Base-by-base conservation (phyloP, 2,113 vertebrate species). In the Cichladusa arquata region DNA sequence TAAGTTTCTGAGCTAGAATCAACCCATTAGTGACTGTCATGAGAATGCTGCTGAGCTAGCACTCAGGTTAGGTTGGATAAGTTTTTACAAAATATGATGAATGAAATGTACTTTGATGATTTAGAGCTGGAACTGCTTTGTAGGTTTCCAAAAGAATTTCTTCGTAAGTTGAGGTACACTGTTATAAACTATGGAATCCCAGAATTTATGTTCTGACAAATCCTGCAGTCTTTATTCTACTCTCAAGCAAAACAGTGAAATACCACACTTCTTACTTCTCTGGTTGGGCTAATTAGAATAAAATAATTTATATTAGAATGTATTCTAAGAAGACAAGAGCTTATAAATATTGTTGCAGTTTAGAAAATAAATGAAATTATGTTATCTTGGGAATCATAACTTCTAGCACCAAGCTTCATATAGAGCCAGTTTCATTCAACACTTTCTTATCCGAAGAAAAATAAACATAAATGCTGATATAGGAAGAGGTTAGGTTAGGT, bases 21-120 rank as follows among this genome's bases (percentile, higher is more conserved):
- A 83, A 23, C 24, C 29, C 62, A 44, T 82, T 94, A 94, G 70
- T 86, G 95, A 90, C 47, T 83, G 67, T 47, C 76, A 86, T 77
- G 76, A 67, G 22, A 81, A 92, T 51, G 48, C 10, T 91, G 77
- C 88, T 88, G 90, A 94, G 76, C 23, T 86, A 86, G 92, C 67
- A 80, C 25, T 45, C 19, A 20, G 44, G 44, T 45, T 45, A 51
- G 34, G 22, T 80, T 44, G 67, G 36, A 71, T 60, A 54, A 67
- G 67, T 61, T 72, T 56, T 89, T 84, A 79, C 0, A 5, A 86
- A 93, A 62, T 61, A 42, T 54, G 71, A 80, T 86, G 38, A 86
- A 90, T 91, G 26, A 81, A 91, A 89, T 62, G 31, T 78, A 62
- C 31, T 88, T 88, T 57, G 88, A 65, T 44, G 60, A 64, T 93